Base-by-base conservation (phyloP, 2,888 invertebrate species). In the Trichopoda pennipes region DNA sequence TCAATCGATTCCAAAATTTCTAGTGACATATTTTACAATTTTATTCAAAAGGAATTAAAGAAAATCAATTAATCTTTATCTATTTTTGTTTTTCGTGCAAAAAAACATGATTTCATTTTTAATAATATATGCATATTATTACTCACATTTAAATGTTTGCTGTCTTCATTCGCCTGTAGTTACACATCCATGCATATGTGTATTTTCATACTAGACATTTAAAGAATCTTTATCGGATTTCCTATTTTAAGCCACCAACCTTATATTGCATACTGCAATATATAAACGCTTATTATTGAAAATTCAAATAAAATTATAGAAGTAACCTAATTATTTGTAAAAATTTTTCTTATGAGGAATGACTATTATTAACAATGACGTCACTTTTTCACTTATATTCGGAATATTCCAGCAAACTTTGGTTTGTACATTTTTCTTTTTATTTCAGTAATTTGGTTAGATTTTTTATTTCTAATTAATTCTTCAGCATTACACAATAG, bases 351-450 rank as follows among this genome's bases (percentile, higher is more conserved):
- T n/a, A 56, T 56, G 14, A 10, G 58, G 2, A 42, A 21, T 47
- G 44, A 4, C n/a, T 55, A 53, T 28, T 66, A 66, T 38, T 42
- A 75, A 60, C 16, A 32, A 68, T 76, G 75, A 76, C 75, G 60
- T 68, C 75, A 76, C 51, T 44, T 68, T 60, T 42, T 42, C n/a
- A 17, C 38, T 2, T 17, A 16, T n/a, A 44, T 14, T 38, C n/a
- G 42, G n/a, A n/a, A 16, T n/a, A 44, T 17, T 32, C 6, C 2
- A 17, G 1, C 1, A 14, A 72, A 23, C n/a, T 38, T 60, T 61
- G 7, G 0, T 19, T 23, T 28, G 51, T 35, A 42, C 6, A 44
- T 44, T 16, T 38, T 10, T 10, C 38, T 12, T 1, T 14, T n/a
- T 16, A 4, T 14, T 44, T 14, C 6, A 44, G 16, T 42, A 42